Conservation (phyloP, 2,797 vertebrate species). For the Gallinago solitaria region DNA sequence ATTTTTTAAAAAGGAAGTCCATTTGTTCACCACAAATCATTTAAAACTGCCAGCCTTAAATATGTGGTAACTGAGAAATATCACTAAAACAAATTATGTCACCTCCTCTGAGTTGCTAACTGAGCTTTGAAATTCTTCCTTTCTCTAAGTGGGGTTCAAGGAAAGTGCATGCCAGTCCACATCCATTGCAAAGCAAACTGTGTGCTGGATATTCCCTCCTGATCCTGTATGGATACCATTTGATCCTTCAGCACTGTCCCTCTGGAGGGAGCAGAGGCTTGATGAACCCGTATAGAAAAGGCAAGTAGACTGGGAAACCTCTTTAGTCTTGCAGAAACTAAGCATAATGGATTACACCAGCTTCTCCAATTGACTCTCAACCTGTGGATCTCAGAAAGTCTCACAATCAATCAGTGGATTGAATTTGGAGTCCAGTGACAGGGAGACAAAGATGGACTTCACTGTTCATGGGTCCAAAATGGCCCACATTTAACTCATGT, state of each 20-base stretch:
- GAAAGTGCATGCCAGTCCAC: constrained; percentile 34
- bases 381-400: not conserved
- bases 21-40: constrained; percentile 59
- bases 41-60: constrained; percentile 66
- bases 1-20: constrained; percentile 45
- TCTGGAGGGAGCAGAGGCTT: not conserved
- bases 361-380: not conserved
- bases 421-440: not conserved
- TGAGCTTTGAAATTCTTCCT: constrained; percentile 51
- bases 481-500: not conserved
- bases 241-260: not conserved
- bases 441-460: not conserved
- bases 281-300: not conserved
- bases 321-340: not conserved
- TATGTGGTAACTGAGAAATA: constrained; percentile 70
- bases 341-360: not conserved
- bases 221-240: not conserved
- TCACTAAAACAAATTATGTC: constrained; percentile 68
- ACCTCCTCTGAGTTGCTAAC: constrained; percentile 42
- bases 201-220: not conserved
- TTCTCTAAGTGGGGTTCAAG: constrained; percentile 40
- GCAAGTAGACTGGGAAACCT: not conserved
- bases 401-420: not conserved
- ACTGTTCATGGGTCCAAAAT: accelerated
- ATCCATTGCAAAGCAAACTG: not conserved